phyloP scores from a whole-genome alignment of 2,113 vertebrate genomes.

The Cyphomyrus discorhynchus region DNA sequence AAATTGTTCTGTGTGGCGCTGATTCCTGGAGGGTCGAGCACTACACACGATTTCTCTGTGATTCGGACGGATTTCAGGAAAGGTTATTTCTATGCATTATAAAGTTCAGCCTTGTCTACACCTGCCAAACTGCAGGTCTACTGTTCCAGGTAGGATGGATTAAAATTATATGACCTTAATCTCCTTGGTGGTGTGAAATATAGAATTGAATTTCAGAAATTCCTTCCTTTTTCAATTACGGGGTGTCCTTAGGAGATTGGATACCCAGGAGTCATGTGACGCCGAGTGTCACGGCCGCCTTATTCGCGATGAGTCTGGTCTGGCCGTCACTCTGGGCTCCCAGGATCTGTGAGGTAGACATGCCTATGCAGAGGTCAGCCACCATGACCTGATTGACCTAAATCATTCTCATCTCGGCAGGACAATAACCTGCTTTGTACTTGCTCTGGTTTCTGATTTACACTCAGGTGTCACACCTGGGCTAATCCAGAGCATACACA shows the following conservation, averaged over 20 bases:
- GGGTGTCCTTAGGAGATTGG: neutral
- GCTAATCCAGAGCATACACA: neutral
- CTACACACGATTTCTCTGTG: neutral
- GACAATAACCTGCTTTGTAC: neutral
- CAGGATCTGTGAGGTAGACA: neutral
- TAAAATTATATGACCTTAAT: slow-evolving; percentile 9
- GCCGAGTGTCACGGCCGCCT: neutral
- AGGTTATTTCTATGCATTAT: slow-evolving; percentile 8
- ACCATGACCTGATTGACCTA: neutral
- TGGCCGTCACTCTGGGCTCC: neutral
- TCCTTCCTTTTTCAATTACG: neutral
- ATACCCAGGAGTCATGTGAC: neutral
- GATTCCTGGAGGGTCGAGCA: neutral
- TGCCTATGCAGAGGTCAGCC: neutral
- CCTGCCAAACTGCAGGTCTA: neutral
- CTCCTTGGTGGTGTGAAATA: neutral
- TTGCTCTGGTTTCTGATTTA: neutral
- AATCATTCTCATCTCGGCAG: neutral
- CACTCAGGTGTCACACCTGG: neutral
- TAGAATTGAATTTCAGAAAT: neutral
- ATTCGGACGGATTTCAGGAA: neutral
- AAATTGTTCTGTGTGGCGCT: neutral
- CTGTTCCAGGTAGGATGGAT: neutral
- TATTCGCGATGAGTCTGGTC: neutral
- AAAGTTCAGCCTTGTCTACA: neutral